Base-by-base conservation (phyloP, 2,113 vertebrate genomes). In the Columba janthina region DNA sequence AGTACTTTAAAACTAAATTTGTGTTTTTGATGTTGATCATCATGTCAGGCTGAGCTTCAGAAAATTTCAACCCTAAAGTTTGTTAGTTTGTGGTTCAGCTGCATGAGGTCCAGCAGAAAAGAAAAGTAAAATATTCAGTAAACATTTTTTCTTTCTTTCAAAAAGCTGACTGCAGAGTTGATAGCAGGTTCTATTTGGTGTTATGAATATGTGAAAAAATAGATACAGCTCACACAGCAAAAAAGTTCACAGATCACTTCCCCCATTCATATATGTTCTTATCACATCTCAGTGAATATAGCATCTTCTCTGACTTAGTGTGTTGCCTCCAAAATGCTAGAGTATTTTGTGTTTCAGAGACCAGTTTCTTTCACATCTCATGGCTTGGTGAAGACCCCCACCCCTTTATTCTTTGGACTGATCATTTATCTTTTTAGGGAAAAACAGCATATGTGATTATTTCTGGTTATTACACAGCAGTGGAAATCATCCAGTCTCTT, bases 401-500 rank as follows among this genome's bases (percentile, higher is more conserved):
- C 8, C 11, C 18, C 9, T 62, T 74, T 15, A 34, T 70, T 25
- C 57, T 88, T 84, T 72, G 36, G 18, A 32, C 19, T 53, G 34
- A 77, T 89, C 53, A 61, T 94, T 92, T 95, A 81, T 94, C 76
- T 74, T 91, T 70, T n/a, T 88, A 71, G 32, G 60, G 40, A 14
- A 72, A 79, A 96, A 9, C 38, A 75, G 40, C 64, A 13, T 56
- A n/a, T 84, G 72, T 77, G 79, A 71, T 91, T 95, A 80, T 94
- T 96, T 96, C 90, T 95, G 56, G 38, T 84, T 71, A 48, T 92
- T 94, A 40, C 75, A 40, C 66, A 85, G 85, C 62, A 73, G 70
- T 81, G 66, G 82, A 90, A 93, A 71, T 77, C 34, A 84, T 95
- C 75, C 72, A 73, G 58, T 71, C 89, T 93, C 51, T 93, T 90